phyloP scores from a whole-genome alignment of 2,888 invertebrate species.

The Xestoiulus laeticollis region DNA sequence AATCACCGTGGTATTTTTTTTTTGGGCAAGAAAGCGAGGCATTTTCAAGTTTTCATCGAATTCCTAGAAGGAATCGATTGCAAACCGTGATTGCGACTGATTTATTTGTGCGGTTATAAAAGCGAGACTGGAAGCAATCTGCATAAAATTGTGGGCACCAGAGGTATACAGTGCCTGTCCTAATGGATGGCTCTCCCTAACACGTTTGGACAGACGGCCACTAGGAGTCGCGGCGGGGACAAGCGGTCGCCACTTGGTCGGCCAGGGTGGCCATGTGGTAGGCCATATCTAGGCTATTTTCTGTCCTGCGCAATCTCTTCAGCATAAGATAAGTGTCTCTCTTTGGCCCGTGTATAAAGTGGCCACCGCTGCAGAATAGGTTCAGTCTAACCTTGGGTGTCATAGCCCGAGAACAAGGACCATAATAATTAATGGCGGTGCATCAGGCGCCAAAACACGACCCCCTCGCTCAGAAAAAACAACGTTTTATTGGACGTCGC shows the following conservation, averaged over 20 bases:
- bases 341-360: too few species aligned
- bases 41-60: background rate
- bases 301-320: background rate
- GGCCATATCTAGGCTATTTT: background rate
- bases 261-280: conserved; percentile 42
- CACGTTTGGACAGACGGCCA: conserved; percentile 34
- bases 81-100: background rate
- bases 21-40: too few species aligned
- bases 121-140: background rate
- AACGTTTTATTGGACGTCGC: background rate
- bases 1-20: too few species aligned
- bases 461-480: background rate
- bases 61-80: background rate
- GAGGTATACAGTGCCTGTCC: background rate
- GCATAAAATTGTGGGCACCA: background rate
- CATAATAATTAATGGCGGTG: background rate
- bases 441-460: conserved; percentile 26
- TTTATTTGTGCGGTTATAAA: background rate
- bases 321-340: background rate
- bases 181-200: conserved; percentile 15
- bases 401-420: background rate
- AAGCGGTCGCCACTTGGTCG: conserved; percentile 15
- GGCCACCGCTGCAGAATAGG: background rate
- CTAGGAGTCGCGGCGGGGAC: background rate
- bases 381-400: background rate